A percentile compares a stretch with the other conserved stretches of the same genome.
These are phyloP conservation scores for Phalacrocorax aristotelis DNA, from an alignment of 2,113 vertebrate genomes.

Conservation along the genomic window DNA sequence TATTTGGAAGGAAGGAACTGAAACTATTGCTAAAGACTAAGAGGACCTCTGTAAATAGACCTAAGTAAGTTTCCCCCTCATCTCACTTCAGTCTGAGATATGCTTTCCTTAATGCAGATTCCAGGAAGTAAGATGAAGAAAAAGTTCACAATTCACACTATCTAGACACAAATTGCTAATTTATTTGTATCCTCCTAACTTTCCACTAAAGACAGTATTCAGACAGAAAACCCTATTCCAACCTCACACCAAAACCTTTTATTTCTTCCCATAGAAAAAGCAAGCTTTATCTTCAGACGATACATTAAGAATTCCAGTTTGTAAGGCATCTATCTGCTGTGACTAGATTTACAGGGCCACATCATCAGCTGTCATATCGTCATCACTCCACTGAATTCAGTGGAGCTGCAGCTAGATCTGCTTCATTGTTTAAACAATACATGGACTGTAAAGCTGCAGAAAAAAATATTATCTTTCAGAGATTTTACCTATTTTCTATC, in stretches of 20 bases:
- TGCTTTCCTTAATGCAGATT: background rate
- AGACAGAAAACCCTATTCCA: background rate
- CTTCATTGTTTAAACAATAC: background rate
- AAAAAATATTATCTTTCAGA: background rate
- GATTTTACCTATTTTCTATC: background rate
- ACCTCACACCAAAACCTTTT: background rate
- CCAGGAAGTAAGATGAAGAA: background rate
- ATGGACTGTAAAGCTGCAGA: background rate
- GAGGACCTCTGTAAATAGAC: background rate
- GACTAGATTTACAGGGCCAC: background rate
- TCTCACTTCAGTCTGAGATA: background rate
- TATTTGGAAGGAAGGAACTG: background rate
- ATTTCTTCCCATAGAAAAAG: background rate
- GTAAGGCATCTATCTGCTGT: background rate
- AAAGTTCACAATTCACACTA: background rate
- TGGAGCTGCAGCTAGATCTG: background rate
- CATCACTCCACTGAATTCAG: background rate
- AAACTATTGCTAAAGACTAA: background rate
- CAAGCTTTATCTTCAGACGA: background rate
- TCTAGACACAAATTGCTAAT: background rate
- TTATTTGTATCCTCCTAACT: background rate
- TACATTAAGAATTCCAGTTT: background rate
- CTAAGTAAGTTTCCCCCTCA: background rate
- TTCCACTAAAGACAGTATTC: background rate
- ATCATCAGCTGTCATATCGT: background rate